Evolutionary conservation across 1,140 invertebrate species (phyloP), one percentile per base, ranked within the genome.

Genomic region (Temnothorax longispinosus): DNA sequence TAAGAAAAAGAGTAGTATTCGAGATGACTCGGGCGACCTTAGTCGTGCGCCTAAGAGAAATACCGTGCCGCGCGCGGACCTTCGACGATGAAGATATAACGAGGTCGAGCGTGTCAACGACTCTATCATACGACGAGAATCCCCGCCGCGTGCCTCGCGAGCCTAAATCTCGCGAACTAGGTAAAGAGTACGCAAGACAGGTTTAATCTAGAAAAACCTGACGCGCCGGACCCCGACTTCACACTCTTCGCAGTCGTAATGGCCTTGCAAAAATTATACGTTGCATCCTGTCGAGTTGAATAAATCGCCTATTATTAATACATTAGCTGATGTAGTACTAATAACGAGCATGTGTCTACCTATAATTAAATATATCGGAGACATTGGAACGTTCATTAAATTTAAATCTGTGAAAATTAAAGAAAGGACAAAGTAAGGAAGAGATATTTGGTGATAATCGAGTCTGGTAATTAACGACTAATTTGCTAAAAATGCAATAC

Each of bases 41-140:
- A 65, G 77, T 58, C 80, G 67, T 50, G 67, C 54, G 58, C 18
- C 54, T 69, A n/a, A 58, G 41, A 60, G 67, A 50, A 82, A 74
- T 60, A 74, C 52, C 67, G 54, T 82, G 47, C 67, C 54, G 54
- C 69, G 8, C 38, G 65, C 52, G 38, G 52, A 58, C 65, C 65
- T 56, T 82, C 50, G 65, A 50, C 52, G 41, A 60, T 56, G 41
- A 60, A 74, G 80, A 47, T 82, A 74, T 87, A 91, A 92, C 87
- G 86, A 91, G 90, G 90, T 88, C 88, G 89, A 88, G 60, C 76
- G 80, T 90, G 89, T 92, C 91, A 88, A 91, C 85, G 75, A 77
- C 71, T 87, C 69, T 87, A 65, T 86, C 72, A 82, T 52, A 86
- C 72, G 62, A 44, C 62, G 35, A 87, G 87, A 38, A 65, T 78